Base-by-base conservation (phyloP, 1,140 invertebrate species). In the Sipha flava region DNA sequence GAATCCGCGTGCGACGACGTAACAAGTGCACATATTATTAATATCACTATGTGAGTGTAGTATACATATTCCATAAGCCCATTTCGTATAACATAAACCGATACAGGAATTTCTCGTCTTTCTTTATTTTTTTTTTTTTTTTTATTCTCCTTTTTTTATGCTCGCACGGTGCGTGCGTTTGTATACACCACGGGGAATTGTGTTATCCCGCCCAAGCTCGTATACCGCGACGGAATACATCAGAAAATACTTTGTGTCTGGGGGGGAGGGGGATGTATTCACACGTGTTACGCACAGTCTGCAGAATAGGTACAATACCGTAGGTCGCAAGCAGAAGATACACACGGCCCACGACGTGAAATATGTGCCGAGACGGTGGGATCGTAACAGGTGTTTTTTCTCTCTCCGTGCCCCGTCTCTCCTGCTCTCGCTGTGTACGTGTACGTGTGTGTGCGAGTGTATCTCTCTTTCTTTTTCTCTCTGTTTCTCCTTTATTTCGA, bases 351-450 rank as follows among this genome's bases (percentile, higher is more conserved):
- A 49, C 62, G 64, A 66, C 31, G 72, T 75, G 72, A 75, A 52
- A 75, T 75, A 75, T 75, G 72, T 52, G 72, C 47, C 72, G 47
- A 52, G 49, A 75, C 72, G 72, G 72, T 75, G 72, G 49, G 31
- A 52, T 75, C 72, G 72, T 52, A 75, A 75, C 72, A 75, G 72
- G 72, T 75, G 72, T 29, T 75, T 75, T 75, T 73, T 54, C 3
- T 59, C 57, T 31, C 5, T 59, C 23, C 31, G 14, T 59, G n/a
- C n/a, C n/a, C 14, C n/a, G 16, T 12, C 54, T 57, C 54, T 26
- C 54, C 29, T 14, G 4, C 12, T 14, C 26, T 1, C 16, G 16
- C 54, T 37, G 3, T 37, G 37, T 37, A n/a, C n/a, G n/a, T n/a
- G n/a, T n/a, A n/a, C n/a, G n/a, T n/a, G n/a, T n/a, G n/a, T n/a